Evolutionary conservation across 2,888 invertebrate genomes (phyloP), one percentile per base, ranked within the genome.

Genomic region (Drepanosiphum platanoidis): DNA sequence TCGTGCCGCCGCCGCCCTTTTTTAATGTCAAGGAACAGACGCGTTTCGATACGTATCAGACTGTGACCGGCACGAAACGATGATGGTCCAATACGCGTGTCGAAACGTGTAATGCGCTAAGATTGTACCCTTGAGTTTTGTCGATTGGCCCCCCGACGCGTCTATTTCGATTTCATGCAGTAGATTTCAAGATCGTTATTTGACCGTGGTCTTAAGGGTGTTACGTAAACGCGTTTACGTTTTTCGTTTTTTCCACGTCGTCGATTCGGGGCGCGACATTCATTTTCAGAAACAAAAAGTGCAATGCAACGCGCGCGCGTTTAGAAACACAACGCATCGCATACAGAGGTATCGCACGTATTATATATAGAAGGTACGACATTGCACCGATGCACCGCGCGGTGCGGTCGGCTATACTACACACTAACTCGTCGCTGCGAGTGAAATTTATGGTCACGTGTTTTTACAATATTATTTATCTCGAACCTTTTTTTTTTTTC

Each of bases 31-130:
- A 68, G 46, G 66, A 52, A 70, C 46, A 58, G 52, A 36, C 34
- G 52, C 52, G 70, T 81, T 81, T 81, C 80, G 70, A 58, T 71
- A 58, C 70, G 70, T 81, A 70, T 81, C 80, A 36, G 80, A 81
- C 70, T 39, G 80, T 70, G 52, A 81, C 70, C 61, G 46, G 66
- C 36, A 68, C 75, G 66, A 83, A 75, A 83, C 64, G 64, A 64
- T 18, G 18, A 72, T 66, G 83, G 46, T 75, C 66, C 66, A 22
- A 66, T 83, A 75, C 75, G 83, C 64, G 74, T 83, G 64, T 66
- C 83, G 27, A 83, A 83, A 83, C n/a, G 32, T 30, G 32, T 82
- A 61, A 5, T 22, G 70, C 30, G 80, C 46, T 34, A 52, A 68
- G 52, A 82, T 61, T 46, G 74, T 83, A 42, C 22, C 75, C 66